phyloP scores from a whole-genome alignment of 2,797 vertebrate species.

The Otolemur crassicaudatus region DNA sequence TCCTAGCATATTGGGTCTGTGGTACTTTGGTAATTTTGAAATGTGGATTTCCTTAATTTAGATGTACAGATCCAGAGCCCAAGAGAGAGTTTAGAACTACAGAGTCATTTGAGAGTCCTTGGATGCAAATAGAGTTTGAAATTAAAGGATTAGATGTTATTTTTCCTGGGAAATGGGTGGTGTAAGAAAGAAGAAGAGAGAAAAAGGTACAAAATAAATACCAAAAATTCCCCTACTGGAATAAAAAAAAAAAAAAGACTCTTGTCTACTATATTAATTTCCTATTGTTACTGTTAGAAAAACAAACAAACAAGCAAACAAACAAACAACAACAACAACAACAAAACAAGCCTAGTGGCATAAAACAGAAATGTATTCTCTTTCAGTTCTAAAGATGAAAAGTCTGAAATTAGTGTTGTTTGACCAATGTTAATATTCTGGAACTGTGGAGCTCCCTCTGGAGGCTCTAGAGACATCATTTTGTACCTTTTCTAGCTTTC shows the following conservation, averaged over 20 bases:
- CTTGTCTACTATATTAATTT: neutral
- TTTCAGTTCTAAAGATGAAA: neutral
- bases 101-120: neutral
- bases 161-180: neutral
- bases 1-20: neutral
- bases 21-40: neutral
- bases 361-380: neutral
- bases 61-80: neutral
- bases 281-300: neutral
- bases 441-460: accelerated
- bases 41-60: neutral
- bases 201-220: neutral
- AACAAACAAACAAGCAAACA: neutral
- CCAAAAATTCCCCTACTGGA: neutral
- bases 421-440: neutral
- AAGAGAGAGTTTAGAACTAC: neutral
- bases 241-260: neutral
- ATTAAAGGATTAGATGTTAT: neutral
- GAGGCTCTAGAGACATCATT: neutral
- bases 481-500: neutral
- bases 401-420: neutral
- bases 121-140: neutral
- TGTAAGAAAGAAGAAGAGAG: neutral
- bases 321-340: neutral
- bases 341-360: neutral